A percentile compares a stretch with the other conserved stretches of the same genome.
phyloP scores from a whole-genome alignment of 2,797 vertebrate species.

The Paedocypris micromegethes region DNA sequence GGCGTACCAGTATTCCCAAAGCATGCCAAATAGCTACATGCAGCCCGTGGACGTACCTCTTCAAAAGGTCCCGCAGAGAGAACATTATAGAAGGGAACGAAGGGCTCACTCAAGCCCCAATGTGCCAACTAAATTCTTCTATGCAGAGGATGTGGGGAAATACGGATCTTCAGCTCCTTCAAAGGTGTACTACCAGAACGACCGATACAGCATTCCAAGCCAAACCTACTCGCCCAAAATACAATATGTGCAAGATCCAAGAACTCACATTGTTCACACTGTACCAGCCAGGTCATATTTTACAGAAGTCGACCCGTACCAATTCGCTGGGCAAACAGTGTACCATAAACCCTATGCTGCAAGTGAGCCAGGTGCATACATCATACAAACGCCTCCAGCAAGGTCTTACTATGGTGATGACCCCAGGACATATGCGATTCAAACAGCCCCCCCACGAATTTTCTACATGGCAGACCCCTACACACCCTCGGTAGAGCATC shows the following conservation, averaged over 20 bases:
- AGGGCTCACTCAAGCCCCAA: conserved; percentile 76
- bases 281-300: conserved; percentile 70
- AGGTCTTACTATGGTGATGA: conserved; percentile 80
- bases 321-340: conserved; percentile 60
- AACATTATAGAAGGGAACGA: conserved; percentile 74
- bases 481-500: conserved; percentile 71
- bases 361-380: conserved; percentile 76
- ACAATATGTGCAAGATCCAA: conserved; percentile 73
- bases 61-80: conserved; percentile 70
- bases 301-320: conserved; percentile 68
- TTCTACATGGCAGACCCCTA: conserved; percentile 73
- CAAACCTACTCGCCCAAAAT: conserved; percentile 68
- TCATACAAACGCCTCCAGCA: conserved; percentile 83
- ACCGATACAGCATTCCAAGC: conserved; percentile 65
- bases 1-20: conserved; percentile 73
- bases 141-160: conserved; percentile 77
- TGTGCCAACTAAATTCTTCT: conserved; percentile 85
- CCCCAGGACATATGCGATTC: conserved; percentile 73
- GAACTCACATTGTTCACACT: conserved; percentile 69
- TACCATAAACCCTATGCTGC: conserved; percentile 70
- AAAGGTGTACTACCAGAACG: conserved; percentile 71
- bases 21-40: conserved; percentile 71
- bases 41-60: conserved; percentile 65
- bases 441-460: conserved; percentile 72
- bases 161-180: conserved; percentile 68